Evolutionary conservation across 2,888 invertebrate species (phyloP).

Genomic region (Nephrocerus scutellatus): DNA sequence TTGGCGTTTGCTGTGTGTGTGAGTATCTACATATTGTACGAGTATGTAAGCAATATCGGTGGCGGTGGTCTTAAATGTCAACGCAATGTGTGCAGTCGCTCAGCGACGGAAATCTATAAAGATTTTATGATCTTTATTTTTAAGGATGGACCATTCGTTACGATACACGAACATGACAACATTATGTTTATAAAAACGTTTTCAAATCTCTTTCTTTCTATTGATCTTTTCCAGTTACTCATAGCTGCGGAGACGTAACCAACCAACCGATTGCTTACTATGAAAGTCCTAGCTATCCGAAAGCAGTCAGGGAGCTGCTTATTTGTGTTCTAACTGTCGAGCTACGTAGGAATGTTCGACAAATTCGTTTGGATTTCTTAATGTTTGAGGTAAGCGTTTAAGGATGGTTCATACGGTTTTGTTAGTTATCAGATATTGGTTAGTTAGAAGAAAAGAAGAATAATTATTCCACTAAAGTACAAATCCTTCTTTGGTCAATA

Average conservation of each 20-base stretch:
- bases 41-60: neutral
- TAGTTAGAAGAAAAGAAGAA: too few relatives aligned
- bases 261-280: constrained; percentile 62
- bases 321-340: constrained; percentile 60
- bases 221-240: constrained; percentile 20
- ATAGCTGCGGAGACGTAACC: constrained; percentile 63
- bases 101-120: too few relatives aligned
- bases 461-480: too few relatives aligned
- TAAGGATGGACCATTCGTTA: neutral
- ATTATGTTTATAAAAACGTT: too few relatives aligned
- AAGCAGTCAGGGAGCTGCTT: constrained; percentile 52
- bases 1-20: constrained; percentile 71
- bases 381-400: constrained; percentile 60
- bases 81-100: too few relatives aligned
- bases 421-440: too few relatives aligned
- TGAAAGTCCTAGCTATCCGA: constrained; percentile 63
- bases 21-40: constrained; percentile 46
- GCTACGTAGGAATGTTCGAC: constrained; percentile 54
- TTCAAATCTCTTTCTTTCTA: neutral
- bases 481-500: too few relatives aligned
- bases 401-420: too few relatives aligned
- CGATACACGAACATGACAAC: too few relatives aligned
- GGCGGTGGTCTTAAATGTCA: neutral
- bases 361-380: constrained; percentile 63
- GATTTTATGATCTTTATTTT: neutral